Base-by-base conservation (phyloP, 2,888 invertebrate genomes). In the Idaea straminata region DNA sequence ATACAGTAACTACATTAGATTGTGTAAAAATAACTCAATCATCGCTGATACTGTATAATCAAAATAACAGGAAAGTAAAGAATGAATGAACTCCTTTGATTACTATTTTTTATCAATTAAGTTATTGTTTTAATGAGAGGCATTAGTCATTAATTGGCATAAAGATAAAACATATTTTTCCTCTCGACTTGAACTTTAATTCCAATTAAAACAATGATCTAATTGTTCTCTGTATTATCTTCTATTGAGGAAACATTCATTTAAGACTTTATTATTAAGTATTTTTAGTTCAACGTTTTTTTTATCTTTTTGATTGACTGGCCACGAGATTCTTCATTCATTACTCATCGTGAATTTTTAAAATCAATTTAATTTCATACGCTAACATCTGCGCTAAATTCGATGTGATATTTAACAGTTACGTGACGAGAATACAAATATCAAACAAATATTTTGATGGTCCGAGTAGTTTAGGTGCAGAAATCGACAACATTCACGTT, bases 141-240 rank as follows among this genome's bases (percentile, higher is more conserved):
- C 34, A 59, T 59, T 59, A 59, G 13, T 59, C 59, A 59, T 59
- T 59, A 34, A 58, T 16, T 58, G 15, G n/a, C 58, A 16, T 58
- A 7, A 47, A 47, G 34, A 25, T 25, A 59, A 59, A 34, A 59
- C 25, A 34, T 59, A 59, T 59, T 34, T 59, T 59, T 59, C 58
- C 59, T 59, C 34, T 34, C 5, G 59, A 4, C 3, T 34, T 59
- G 59, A 59, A 59, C 59, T 59, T 59, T 59, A 34, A 6, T 59
- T 25, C 34, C 34, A 5, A 13, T 59, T 16, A 15, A 5, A 59
- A 59, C 59, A 59, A 34, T 59, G 59, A 59, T 59, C 59, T 59
- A 59, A 59, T 25, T 59, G 59, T 59, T 16, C 59, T 25, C 6
- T 25, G 6, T 36, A 7, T 47, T 10, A 47, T 47, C 10, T 47